Conservation (phyloP, 2,797 vertebrate genomes). For the Crocodylus rhombifer region DNA sequence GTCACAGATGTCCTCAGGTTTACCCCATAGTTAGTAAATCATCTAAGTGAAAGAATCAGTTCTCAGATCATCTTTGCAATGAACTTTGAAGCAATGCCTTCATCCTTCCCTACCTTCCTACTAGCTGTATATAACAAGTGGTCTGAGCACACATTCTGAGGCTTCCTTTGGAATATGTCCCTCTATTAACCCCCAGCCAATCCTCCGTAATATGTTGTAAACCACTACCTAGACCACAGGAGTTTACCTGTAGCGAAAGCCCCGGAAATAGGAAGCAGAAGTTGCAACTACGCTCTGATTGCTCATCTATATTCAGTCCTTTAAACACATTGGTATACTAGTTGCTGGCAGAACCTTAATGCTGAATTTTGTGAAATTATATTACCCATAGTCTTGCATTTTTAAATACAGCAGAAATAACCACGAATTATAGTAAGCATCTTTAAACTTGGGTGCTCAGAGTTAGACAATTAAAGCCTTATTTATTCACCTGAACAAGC, state of each 20-base stretch:
- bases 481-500: not conserved
- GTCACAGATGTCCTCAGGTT: not conserved
- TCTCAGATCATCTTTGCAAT: not conserved
- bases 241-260: not conserved
- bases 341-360: not conserved
- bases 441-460: not conserved
- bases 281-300: too few species aligned
- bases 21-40: not conserved
- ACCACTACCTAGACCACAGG: not conserved
- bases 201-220: not conserved
- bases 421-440: not conserved
- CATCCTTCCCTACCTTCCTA: not conserved
- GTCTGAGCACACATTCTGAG: not conserved
- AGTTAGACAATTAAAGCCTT: not conserved
- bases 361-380: not conserved
- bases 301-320: not conserved
- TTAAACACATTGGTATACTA: not conserved
- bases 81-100: rapidly evolving
- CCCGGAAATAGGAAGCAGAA: too few species aligned
- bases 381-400: not conserved
- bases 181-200: not conserved
- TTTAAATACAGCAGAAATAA: not conserved
- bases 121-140: too few species aligned
- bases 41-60: rapidly evolving
- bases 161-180: not conserved